phyloP scores from a whole-genome alignment of 1,140 invertebrate species.

The Planococcus citri region DNA sequence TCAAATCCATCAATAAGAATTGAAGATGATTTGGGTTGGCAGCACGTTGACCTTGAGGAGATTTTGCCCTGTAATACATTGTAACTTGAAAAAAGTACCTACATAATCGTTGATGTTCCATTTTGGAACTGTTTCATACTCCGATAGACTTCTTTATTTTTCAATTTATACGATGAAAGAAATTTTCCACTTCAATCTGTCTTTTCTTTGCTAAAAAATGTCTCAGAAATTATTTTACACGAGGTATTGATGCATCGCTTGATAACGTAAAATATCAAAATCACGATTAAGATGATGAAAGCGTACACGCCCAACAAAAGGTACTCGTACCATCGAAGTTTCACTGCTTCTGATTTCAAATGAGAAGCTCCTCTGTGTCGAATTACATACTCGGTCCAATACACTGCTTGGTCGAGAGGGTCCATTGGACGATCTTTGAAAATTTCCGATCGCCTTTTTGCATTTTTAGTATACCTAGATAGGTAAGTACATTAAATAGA shows the following conservation, averaged over 20 bases:
- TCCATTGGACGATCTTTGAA: background rate
- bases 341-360: constrained; percentile 41
- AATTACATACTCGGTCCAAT: constrained; percentile 49
- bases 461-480: background rate
- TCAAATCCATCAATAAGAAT: too few species aligned
- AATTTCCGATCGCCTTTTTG: background rate
- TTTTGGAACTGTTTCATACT: too few species aligned
- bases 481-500: too few species aligned
- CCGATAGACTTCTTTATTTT: too few species aligned
- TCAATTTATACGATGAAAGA: too few species aligned
- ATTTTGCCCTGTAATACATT: too few species aligned
- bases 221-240: background rate
- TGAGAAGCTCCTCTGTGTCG: constrained; percentile 41
- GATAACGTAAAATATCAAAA: background rate
- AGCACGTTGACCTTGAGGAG: too few species aligned
- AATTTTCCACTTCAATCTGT: too few species aligned
- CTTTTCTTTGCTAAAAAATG: background rate
- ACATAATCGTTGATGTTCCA: too few species aligned
- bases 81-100: too few species aligned
- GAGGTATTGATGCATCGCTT: too few species aligned
- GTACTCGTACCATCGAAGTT: constrained; percentile 45
- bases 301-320: constrained; percentile 39
- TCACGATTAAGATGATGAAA: constrained; percentile 26
- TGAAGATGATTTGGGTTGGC: too few species aligned
- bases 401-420: constrained; percentile 42